These are phyloP conservation scores for Mesorhabditis spiculigera DNA, from an alignment of 2,888 invertebrate species.

Conservation along the genomic window DNA sequence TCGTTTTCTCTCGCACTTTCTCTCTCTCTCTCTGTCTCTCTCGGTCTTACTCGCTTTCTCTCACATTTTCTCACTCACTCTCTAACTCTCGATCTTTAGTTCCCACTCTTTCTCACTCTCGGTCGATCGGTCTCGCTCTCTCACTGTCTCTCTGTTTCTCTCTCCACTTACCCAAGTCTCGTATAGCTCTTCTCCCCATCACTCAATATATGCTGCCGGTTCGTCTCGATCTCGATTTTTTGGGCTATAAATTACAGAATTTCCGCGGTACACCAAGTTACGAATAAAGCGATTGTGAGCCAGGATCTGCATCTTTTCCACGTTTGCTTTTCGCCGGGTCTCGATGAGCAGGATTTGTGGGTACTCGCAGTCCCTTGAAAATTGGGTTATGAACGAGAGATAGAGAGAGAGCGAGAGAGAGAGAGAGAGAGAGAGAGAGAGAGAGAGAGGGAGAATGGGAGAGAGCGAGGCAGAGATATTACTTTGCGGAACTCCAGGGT, in stretches of 20 bases:
- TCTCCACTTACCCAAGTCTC: background rate
- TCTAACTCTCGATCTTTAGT: too few species aligned
- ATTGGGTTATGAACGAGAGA: background rate
- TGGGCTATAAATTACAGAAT: background rate
- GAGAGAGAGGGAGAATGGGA: background rate
- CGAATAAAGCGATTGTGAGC: conserved; percentile 37
- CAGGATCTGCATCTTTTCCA: conserved; percentile 36
- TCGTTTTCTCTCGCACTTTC: too few species aligned
- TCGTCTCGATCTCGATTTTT: background rate
- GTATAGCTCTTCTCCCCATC: background rate
- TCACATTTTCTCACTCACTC: too few species aligned
- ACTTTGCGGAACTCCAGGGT: conserved; percentile 35
- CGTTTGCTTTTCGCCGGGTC: conserved; percentile 23
- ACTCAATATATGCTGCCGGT: background rate
- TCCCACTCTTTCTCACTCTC: too few species aligned
- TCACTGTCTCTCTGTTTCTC: too few species aligned
- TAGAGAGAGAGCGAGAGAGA: background rate
- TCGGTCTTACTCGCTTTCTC: too few species aligned
- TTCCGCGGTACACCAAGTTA: conserved; percentile 10
- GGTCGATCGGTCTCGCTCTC: too few species aligned
- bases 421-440: background rate
- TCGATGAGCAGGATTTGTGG: conserved; percentile 29
- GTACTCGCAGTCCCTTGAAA: conserved; percentile 17
- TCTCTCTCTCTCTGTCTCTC: too few species aligned
- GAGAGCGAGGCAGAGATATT: background rate